Base-by-base conservation (phyloP, 2,113 vertebrate genomes). In the Chaenocephalus aceratus region DNA sequence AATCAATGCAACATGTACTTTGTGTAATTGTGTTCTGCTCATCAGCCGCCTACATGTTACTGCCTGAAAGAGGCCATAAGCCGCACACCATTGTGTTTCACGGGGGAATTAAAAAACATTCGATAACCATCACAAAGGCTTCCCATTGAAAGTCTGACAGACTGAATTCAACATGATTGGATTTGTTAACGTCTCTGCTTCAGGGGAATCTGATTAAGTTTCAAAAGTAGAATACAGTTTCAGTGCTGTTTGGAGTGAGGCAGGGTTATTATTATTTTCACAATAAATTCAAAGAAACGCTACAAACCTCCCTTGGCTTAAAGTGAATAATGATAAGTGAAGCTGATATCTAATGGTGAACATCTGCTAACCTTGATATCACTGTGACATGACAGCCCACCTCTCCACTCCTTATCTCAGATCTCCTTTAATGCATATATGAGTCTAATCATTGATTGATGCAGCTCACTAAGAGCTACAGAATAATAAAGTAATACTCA, bases 401-500 rank as follows among this genome's bases (percentile, higher is more conserved):
- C 57, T 56, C 57, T 41, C 48, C 18, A 34, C 26, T 16, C 54
- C 63, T 69, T 62, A 15, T 75, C 48, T 79, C 65, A 65, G 61
- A 58, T 73, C 64, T 73, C 60, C 56, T 48, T 68, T 79, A 54
- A 82, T 68, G 77, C 23, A 68, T 87, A 82, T 82, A 61, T 6
- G 45, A 74, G 70, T 56, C 36, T 78, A 79, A 88, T 83, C 48
- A 67, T 56, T 56, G 64, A 91, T 82, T 88, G 67, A 79, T 89
- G 82, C 21, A 63, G 62, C 26, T 70, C 65, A 26, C 82, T 89
- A 66, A 89, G 76, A 89, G 87, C 66, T 80, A 84, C 75, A 82
- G 82, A 80, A 83, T 73, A 74, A 83, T 79, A 59, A 78, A 87
- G 66, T 88, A 52, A 70, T 81, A 75, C 21, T 89, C 73, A 91